These are phyloP conservation scores for Phoeniculus purpureus DNA, from an alignment of 2,797 vertebrate genomes.

Conservation along the genomic window DNA sequence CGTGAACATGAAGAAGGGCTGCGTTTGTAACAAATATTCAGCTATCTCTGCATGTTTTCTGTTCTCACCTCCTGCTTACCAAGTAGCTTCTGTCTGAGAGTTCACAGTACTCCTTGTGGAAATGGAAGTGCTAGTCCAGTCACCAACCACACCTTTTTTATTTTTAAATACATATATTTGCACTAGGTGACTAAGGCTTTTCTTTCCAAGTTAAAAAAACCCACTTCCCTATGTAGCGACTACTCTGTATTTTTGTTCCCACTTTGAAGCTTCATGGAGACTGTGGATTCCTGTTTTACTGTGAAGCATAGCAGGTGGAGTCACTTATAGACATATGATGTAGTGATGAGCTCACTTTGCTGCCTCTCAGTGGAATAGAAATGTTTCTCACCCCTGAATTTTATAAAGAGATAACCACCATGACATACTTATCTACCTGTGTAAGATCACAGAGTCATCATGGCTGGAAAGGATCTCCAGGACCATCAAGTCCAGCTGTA, in stretches of 20 bases:
- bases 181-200: constrained; percentile 21
- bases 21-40: neutral
- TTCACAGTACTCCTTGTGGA: neutral
- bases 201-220: neutral
- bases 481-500: too few species aligned
- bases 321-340: neutral
- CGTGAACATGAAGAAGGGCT: neutral
- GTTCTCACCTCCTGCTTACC: constrained; percentile 1
- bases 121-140: neutral
- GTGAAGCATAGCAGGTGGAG: neutral
- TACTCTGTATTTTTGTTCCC: neutral
- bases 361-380: neutral
- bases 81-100: neutral
- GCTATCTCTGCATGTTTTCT: neutral
- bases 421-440: neutral
- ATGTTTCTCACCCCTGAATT: neutral
- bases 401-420: neutral
- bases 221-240: neutral
- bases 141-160: neutral
- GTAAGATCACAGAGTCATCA: neutral
- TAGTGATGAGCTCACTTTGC: neutral
- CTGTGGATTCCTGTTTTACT: neutral
- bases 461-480: too few species aligned
- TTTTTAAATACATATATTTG: neutral
- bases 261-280: neutral